Conservation (phyloP, 1,140 invertebrate species). For the Asbolus verrucosus region DNA sequence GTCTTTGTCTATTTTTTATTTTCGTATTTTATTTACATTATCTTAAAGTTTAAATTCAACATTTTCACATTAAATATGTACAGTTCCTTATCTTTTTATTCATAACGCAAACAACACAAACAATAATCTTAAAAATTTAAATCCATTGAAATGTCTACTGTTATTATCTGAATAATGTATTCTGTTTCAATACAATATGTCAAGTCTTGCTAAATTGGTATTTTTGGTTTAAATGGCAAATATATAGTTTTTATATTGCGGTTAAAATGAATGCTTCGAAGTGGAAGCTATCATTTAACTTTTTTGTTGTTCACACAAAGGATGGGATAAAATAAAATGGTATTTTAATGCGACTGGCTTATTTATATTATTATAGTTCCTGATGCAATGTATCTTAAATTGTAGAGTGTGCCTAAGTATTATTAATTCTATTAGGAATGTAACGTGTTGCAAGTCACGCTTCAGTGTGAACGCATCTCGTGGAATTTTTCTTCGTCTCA, state of each 20-base stretch:
- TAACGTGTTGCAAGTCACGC: conserved; percentile 32
- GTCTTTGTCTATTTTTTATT: conserved; percentile 8
- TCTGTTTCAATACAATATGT: neutral
- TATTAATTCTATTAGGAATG: conserved; percentile 27
- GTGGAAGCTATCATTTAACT: too few species aligned
- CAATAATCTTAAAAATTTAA: neutral
- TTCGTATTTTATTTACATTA: conserved; percentile 3
- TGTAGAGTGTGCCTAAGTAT: conserved; percentile 4
- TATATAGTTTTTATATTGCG: too few species aligned
- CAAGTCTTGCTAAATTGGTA: too few species aligned
- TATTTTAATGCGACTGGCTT: neutral
- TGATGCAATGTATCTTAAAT: too few species aligned
- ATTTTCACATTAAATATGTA: conserved; percentile 21
- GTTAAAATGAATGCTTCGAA: too few species aligned
- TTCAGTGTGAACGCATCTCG: conserved; percentile 27
- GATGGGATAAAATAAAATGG: too few species aligned
- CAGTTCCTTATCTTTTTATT: neutral
- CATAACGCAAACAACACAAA: conserved; percentile 6
- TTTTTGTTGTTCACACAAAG: too few species aligned
- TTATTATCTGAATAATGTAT: neutral
- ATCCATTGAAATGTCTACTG: neutral
- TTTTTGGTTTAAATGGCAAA: too few species aligned
- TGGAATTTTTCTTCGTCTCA: conserved; percentile 10
- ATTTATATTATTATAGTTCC: neutral
- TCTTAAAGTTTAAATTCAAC: conserved; percentile 6